Percentiles rank a stretch among this genome's conserved stretches.
Evolutionary conservation across 2,797 vertebrate genomes (phyloP).

Genomic region (Hoplostethus mediterraneus): DNA sequence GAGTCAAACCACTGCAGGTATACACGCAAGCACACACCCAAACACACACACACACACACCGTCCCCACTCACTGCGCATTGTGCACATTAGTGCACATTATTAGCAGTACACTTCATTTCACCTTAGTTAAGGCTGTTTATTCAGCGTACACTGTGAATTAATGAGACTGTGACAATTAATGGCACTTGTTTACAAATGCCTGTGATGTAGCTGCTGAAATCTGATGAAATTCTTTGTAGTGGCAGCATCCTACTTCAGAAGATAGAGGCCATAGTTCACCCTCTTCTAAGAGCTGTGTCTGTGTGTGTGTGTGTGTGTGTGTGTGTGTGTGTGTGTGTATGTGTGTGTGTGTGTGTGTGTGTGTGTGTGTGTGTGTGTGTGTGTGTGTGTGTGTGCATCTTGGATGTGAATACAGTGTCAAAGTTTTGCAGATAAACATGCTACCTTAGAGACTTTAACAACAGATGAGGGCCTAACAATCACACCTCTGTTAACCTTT

Average conservation of each 20-base stretch:
- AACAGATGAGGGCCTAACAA: conserved; percentile 28
- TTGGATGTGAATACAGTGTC: too few species aligned
- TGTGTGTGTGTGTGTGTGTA: neutral
- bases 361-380: conserved; percentile 11
- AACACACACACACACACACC: conserved; percentile 7
- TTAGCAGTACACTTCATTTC: conserved; percentile 71
- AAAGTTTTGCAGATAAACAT: neutral
- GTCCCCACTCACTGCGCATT: conserved; percentile 32
- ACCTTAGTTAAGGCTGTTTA: conserved; percentile 69
- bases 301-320: neutral
- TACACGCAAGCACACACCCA: conserved; percentile 2
- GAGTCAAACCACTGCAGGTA: conserved; percentile 23
- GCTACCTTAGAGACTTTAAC: neutral
- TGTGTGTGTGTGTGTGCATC: neutral
- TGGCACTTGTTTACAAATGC: conserved; percentile 65
- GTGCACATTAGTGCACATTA: conserved; percentile 56
- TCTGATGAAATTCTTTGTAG: conserved; percentile 38
- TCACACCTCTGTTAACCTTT: conserved; percentile 23
- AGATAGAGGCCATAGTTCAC: too few species aligned
- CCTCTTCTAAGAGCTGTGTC: neutral
- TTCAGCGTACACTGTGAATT: conserved; percentile 61
- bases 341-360: neutral
- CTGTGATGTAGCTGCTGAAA: conserved; percentile 31
- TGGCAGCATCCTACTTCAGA: neutral
- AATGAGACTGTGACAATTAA: conserved; percentile 73